Conservation (phyloP, 2,797 vertebrate genomes). For the Cygnus olor region DNA sequence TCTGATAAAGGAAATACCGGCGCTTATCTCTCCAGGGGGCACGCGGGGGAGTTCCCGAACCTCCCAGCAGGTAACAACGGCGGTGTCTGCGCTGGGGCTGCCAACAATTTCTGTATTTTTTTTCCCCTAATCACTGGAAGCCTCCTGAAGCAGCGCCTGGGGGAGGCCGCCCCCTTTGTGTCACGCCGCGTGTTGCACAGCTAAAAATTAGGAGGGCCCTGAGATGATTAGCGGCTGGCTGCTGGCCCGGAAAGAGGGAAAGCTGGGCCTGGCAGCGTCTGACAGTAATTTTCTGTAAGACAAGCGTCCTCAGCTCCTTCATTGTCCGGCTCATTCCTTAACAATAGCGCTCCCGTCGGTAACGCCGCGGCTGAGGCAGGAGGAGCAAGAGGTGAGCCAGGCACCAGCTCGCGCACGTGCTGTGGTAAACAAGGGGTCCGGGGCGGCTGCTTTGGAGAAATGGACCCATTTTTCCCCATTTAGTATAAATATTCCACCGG, state of each 20-base stretch:
- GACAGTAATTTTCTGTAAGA: conserved; percentile 70
- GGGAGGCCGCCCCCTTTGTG: neutral
- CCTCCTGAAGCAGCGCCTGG: neutral
- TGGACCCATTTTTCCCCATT: too few relatives aligned
- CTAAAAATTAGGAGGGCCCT: conserved; percentile 68
- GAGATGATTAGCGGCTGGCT: conserved; percentile 71
- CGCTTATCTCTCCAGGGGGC: neutral
- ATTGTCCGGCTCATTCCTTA: conserved; percentile 58
- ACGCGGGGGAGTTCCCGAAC: neutral
- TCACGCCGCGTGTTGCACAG: conserved; percentile 11
- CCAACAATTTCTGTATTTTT: neutral
- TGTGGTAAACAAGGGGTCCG: neutral
- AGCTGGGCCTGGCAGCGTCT: conserved; percentile 49
- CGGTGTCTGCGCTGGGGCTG: neutral
- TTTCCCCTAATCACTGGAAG: neutral
- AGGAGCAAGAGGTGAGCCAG: neutral
- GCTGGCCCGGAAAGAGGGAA: conserved; percentile 62
- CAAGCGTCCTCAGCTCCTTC: conserved; percentile 68
- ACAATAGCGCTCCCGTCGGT: conserved; percentile 44
- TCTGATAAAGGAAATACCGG: neutral
- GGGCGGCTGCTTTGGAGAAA: neutral
- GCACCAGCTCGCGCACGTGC: neutral
- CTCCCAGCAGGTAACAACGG: neutral
- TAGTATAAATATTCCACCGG: neutral
- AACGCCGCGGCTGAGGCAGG: neutral